A percentile compares a stretch with the other conserved stretches of the same genome.
Evolutionary conservation across 2,113 vertebrate genomes (phyloP).

Genomic region (Poecilia latipinna): DNA sequence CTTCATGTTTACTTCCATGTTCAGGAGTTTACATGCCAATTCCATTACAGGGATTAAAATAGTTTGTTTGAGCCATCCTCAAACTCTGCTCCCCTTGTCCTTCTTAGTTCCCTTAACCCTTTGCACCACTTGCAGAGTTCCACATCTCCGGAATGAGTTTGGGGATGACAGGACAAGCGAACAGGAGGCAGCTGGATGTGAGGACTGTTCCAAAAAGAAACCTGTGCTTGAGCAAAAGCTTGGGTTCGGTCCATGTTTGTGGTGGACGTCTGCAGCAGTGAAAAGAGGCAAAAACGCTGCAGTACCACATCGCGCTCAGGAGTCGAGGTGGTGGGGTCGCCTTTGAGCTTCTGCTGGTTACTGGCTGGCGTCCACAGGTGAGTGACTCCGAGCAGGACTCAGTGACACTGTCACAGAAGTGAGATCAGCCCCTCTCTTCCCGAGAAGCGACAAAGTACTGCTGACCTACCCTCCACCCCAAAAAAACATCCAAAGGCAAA

Average conservation of each 20-base stretch:
- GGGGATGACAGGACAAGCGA: constrained; percentile 68
- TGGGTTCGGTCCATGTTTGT: constrained; percentile 72
- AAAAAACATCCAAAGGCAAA: constrained; percentile 56
- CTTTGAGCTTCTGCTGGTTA: constrained; percentile 71
- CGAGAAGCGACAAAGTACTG: constrained; percentile 28
- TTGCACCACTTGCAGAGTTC: constrained; percentile 72
- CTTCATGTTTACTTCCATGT: constrained; percentile 75
- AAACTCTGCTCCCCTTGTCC: constrained; percentile 61
- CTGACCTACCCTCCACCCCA: constrained; percentile 42
- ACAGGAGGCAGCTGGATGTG: constrained; percentile 45
- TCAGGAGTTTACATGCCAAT: constrained; percentile 81
- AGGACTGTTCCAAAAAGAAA: constrained; percentile 66
- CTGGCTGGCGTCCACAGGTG: constrained; percentile 69
- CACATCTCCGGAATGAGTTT: constrained; percentile 57
- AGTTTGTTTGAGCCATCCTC: constrained; percentile 77
- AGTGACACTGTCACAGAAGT: constrained; percentile 55
- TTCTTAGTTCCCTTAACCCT: constrained; percentile 62
- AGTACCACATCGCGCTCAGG: constrained; percentile 66
- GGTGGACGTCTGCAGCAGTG: constrained; percentile 75
- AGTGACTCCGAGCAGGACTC: constrained; percentile 73
- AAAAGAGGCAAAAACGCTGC: constrained; percentile 63
- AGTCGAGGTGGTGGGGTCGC: constrained; percentile 58
- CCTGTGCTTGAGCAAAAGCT: constrained; percentile 66
- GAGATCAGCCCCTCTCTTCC: constrained; percentile 38
- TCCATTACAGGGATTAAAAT: constrained; percentile 84